phyloP scores from a whole-genome alignment of 2,113 vertebrate species.

The Trogon melanurus region DNA sequence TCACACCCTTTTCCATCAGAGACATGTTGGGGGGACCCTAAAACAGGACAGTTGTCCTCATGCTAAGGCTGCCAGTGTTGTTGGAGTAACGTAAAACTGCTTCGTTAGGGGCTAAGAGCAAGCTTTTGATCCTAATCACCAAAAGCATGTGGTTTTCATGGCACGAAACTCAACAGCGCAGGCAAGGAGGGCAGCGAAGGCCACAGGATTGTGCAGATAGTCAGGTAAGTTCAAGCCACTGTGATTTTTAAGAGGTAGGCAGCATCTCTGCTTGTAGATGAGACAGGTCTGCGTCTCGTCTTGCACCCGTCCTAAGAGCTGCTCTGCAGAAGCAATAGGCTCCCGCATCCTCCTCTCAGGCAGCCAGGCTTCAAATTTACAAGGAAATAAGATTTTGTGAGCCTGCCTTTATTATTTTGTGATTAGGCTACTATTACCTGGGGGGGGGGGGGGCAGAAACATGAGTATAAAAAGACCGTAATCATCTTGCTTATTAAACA shows the following conservation, averaged over 20 bases:
- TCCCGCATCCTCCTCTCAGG: not conserved
- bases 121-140: not conserved
- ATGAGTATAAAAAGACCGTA: not conserved
- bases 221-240: not conserved
- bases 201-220: not conserved
- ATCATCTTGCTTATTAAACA: not conserved
- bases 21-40: too few species aligned
- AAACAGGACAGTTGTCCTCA: not conserved
- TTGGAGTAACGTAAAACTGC: not conserved
- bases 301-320: not conserved
- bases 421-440: not conserved
- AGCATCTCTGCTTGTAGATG: not conserved
- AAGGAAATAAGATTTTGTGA: not conserved
- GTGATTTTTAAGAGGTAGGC: not conserved
- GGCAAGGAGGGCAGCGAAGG: not conserved
- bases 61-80: not conserved
- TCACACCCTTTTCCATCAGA: not conserved
- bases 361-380: not conserved
- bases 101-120: not conserved
- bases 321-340: not conserved
- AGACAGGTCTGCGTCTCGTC: not conserved
- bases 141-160: accelerated
- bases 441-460: not conserved
- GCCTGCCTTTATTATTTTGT: not conserved
- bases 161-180: not conserved